Base-by-base conservation (phyloP, 2,113 vertebrate species). In the Dipodomys stephensi region DNA sequence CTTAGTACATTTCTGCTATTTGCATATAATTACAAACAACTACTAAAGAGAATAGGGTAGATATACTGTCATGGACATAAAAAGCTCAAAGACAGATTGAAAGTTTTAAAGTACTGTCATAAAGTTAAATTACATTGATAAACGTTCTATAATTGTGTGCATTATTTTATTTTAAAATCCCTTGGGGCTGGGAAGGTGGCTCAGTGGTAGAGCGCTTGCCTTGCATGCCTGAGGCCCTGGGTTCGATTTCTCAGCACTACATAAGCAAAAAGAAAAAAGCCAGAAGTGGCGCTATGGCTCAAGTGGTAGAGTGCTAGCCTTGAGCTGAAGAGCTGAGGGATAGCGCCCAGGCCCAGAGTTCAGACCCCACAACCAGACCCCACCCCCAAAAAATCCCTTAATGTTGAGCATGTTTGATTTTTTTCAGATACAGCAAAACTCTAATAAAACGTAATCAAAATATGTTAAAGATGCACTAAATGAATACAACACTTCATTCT, bases 381-480 rank as follows among this genome's bases (percentile, higher is more conserved):
- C 39, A 4, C 39, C 39, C 4, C 4, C 5, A 90, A 62, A 64
- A 19, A 16, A 85, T 85, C 64, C 64, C 39, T 94, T 88, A 69
- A 92, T 84, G 28, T 60, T 79, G 53, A 86, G 20, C 81, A 46
- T 44, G 11, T 9, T 83, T 15, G 2, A 69, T 90, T 84, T 77
- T 90, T 87, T 90, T 62, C 69, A 88, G 73, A 30, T 39, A 79
- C 0, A 72, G 32, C 13, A 87, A 91, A 86, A 85, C 11, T 77
- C 77, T 80, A 85, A 57, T 68, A 73, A 83, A 92, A 79, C 30
- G 18, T 18, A 92, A 83, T 92, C 79, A 83, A 85, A 94, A 90
- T 18, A 11, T 35, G 0, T 30, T 28, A 44, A 82, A 83, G 44
- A 84, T 74, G 8, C 35, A 57, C 19, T 88, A 88, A 83, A 12